Base-by-base conservation (phyloP, 2,797 vertebrate genomes). In the Lutjanus argentimaculatus region DNA sequence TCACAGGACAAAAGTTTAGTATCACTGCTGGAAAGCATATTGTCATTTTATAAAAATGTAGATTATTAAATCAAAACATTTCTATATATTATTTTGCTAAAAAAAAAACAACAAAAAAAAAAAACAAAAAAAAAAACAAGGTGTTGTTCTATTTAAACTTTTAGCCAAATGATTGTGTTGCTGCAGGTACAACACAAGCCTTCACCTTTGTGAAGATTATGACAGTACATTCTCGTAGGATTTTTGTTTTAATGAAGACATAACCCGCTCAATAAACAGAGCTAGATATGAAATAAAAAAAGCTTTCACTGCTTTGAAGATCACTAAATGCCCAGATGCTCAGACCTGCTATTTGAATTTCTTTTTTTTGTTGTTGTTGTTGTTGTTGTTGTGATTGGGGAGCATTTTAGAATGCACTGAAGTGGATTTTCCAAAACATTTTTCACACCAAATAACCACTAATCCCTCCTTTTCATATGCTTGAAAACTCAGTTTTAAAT, bases 401-500 rank as follows among this genome's bases (percentile, higher is more conserved):
- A 77, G 73, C 62, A 25, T 77, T 84, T 84, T 76, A 75, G 64
- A 84, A 82, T 43, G 63, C 80, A 79, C 80, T 84, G 62, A 78
- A 88, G 79, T 87, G 80, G 77, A 88, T 85, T 91, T 91, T 81
- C 56, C 55, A 40, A 82, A 90, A 88, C 36, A 83, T 84, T 82
- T 92, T 85, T 85, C 74, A 70, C 80, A 78, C 62, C 52, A 88
- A 89, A 93, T 79, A 84, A 56, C 56, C 19, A 2, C 70, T 84
- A 93, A 93, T 91, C 84, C 89, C 46, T 75, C 84, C 84, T 82
- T 90, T 93, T 93, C 83, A 89, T 66, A 65, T 76, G 62, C 85
- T 77, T 87, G 68, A 85, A 91, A 91, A 85, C 66, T 69, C 87
- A 65, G 65, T 88, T 91, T 83, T 63, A 46, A 89, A 91, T 84